Base-by-base conservation (phyloP, 2,113 vertebrate species). In the Telmatochromis sp. region DNA sequence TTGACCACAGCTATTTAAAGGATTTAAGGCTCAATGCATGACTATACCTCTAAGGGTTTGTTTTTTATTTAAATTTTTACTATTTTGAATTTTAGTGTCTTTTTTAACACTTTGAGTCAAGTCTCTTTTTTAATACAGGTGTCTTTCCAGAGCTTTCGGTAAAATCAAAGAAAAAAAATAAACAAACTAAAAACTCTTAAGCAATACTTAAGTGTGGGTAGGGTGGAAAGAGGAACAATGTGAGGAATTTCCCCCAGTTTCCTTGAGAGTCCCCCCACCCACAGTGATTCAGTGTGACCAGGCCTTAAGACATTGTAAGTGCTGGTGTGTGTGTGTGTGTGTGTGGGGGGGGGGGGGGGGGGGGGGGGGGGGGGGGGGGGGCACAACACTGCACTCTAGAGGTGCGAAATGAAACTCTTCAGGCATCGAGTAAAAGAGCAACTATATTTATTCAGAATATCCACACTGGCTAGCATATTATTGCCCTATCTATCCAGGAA, bases 241-340 rank as follows among this genome's bases (percentile, higher is more conserved):
- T 51, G 53, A 91, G 91, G 93, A 95, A 94, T 94, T 91, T 87
- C 89, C 90, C 91, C 84, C 83, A 53, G 92, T 93, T 94, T 93
- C 89, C 87, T 84, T 49, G n/a, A 51, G 47, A 83, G 81, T n/a
- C 58, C 84, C 88, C 86, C 75, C 45, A 23, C 45, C 51, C 60
- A 60, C 75, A 28, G 35, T 21, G 57, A 35, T 42, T 35, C 37
- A 73, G 53, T 79, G 13, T 35, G 21, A 89, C 23, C 55, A 82
- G 73, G 70, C 19, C 17, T 13, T 65, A 12, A 73, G 33, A 80
- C 53, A 55, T 28, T 79, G 9, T 6, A 40, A 9, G 79, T 9
- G 55, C 19, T 14, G 28, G 13, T 19, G 42, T 14, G 13, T 6
- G 42, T 45, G 42, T 42, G 40, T 42, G 40, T 42, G 40, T 3